Evolutionary conservation across 2,113 vertebrate genomes (phyloP).

Genomic region (Siniperca knerii): DNA sequence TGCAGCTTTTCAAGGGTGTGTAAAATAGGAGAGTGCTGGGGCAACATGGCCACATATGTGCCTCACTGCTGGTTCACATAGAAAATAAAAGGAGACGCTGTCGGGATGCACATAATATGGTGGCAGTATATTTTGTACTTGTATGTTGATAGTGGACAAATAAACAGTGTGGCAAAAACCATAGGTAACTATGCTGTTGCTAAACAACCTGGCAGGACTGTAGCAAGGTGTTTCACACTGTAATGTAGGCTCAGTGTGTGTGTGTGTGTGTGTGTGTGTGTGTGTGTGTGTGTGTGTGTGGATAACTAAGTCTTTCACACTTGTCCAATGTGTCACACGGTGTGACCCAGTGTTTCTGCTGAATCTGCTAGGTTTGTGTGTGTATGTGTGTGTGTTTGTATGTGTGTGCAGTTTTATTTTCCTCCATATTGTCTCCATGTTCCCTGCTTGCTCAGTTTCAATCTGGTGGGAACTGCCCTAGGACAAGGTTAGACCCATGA

Average conservation of each 20-base stretch:
- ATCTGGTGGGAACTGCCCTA: neutral
- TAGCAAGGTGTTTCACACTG: slow-evolving; percentile 64
- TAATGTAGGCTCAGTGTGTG: slow-evolving; percentile 12
- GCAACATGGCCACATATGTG: neutral
- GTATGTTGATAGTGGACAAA: neutral
- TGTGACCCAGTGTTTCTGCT: slow-evolving; percentile 57
- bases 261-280: slow-evolving; percentile 27
- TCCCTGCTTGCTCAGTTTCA: slow-evolving; percentile 8
- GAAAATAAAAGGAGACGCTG: neutral
- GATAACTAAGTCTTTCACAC: slow-evolving; percentile 67
- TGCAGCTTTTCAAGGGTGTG: slow-evolving; percentile 16
- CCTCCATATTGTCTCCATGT: slow-evolving; percentile 19
- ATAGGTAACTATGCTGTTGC: slow-evolving; percentile 20
- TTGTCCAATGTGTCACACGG: slow-evolving; percentile 45
- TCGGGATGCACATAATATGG: neutral
- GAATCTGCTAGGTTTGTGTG: slow-evolving; percentile 43
- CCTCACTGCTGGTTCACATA: neutral
- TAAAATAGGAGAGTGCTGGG: slow-evolving; percentile 21
- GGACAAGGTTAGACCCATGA: neutral
- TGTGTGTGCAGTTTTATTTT: slow-evolving; percentile 3
- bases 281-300: slow-evolving; percentile 6
- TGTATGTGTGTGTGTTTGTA: slow-evolving; percentile 16
- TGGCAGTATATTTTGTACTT: neutral
- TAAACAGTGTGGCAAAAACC: slow-evolving; percentile 21
- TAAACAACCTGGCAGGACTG: slow-evolving; percentile 38